These are phyloP conservation scores for Lasioglossum leucozonium DNA, from an alignment of 2,888 invertebrate genomes.

Conservation along the genomic window DNA sequence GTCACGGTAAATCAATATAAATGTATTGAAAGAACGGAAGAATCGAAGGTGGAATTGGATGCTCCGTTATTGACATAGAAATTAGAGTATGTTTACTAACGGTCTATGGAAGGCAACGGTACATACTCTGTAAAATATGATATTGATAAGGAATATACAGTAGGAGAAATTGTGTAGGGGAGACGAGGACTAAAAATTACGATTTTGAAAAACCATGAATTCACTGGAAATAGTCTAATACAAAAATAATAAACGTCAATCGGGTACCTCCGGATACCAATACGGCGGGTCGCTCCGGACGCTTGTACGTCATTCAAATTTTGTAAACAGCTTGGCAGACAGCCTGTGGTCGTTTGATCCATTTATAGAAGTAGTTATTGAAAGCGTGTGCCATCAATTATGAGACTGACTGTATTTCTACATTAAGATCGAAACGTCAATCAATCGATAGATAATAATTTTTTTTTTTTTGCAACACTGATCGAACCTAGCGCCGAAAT, in stretches of 20 bases:
- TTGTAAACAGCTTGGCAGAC: neutral
- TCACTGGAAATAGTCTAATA: too few relatives aligned
- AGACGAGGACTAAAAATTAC: neutral
- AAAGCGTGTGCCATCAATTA: neutral
- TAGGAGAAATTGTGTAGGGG: neutral
- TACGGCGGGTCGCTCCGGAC: too few relatives aligned
- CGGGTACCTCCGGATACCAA: too few relatives aligned
- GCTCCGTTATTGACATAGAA: neutral
- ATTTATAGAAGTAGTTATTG: neutral
- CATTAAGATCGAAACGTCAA: too few relatives aligned
- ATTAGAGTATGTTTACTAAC: neutral
- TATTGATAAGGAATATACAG: neutral
- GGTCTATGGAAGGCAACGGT: neutral
- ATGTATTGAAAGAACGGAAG: neutral
- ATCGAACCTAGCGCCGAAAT: too few relatives aligned
- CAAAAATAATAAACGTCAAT: neutral
- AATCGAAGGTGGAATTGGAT: neutral
- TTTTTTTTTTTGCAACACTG: too few relatives aligned
- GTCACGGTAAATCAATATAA: neutral
- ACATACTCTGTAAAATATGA: neutral
- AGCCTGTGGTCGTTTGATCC: neutral
- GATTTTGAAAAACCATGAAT: neutral
- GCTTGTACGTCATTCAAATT: too few relatives aligned
- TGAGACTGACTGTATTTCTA: neutral
- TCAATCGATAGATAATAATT: too few relatives aligned